Base-by-base conservation (phyloP, 2,113 vertebrate genomes). In the Arothron firmamentum region DNA sequence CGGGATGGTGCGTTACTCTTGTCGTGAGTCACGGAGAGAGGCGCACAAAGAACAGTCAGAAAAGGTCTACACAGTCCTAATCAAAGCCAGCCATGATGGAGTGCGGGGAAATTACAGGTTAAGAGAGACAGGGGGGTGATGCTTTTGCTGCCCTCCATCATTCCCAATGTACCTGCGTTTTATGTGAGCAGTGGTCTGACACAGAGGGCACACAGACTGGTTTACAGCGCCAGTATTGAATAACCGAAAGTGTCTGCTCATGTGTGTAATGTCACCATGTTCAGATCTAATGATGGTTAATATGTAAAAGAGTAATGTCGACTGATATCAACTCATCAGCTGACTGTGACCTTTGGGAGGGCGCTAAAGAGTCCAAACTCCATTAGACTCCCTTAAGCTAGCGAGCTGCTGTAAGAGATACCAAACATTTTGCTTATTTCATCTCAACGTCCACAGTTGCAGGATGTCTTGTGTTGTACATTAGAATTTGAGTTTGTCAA, bases 61-160 rank as follows among this genome's bases (percentile, higher is more conserved):
- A 28, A 41, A 34, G 45, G 50, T 70, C 52, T 52, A 64, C 47
- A 61, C 56, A 9, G 41, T 11, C 51, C 25, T 56, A 70, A 65
- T 74, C 54, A 82, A 78, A 66, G 48, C 45, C 28, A 16, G 72
- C 63, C 20, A 75, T 82, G 69, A 74, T 72, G 52, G 59, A 81
- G 62, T 61, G 51, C 38, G 66, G 38, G 28, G 18, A 79, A 78
- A 72, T 51, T 66, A 57, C 21, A 52, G 50, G 8, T 46, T 49
- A 52, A 55, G 14, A 28, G 59, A 42, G 28, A 28, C 3, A 61
- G 72, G 67, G 58, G 23, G 59, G 75, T 49, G 38, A 56, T 52
- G 67, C 59, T 65, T 18, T 18, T 47, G 34, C 13, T 71, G 68
- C 41, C 72, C 67, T 72, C 5, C 34, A 12, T 38, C 34, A 38